Conservation (phyloP, 1,140 invertebrate genomes). For the Aphelinus certus region DNA sequence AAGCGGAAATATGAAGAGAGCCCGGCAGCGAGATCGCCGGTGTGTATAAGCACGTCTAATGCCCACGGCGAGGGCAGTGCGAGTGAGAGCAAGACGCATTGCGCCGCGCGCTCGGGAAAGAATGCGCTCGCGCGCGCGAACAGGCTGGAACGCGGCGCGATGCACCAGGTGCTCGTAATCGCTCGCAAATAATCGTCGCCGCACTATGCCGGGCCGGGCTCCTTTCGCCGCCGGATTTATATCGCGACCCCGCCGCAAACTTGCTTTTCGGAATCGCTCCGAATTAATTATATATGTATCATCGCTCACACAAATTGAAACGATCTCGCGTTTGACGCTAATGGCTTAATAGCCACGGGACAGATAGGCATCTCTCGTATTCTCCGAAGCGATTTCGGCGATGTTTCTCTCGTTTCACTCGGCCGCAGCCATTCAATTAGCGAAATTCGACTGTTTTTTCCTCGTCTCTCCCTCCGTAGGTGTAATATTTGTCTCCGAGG, state of each 20-base stretch:
- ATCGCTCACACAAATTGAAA: constrained; percentile 25
- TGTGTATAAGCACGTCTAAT: no score
- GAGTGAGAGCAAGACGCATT: not conserved
- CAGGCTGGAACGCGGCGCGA: constrained; percentile 15
- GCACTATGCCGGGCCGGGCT: constrained; percentile 44
- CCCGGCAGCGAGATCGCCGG: no score
- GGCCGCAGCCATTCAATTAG: not conserved
- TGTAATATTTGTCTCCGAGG: no score
- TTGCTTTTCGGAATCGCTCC: constrained; percentile 29
- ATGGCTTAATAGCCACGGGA: constrained; percentile 16
- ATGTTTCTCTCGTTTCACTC: not conserved
- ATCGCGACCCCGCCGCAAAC: constrained; percentile 37
- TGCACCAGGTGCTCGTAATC: constrained; percentile 62
- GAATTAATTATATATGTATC: constrained; percentile 30
- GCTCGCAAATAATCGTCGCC: constrained; percentile 63
- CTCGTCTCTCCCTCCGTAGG: no score
- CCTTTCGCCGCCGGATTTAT: constrained; percentile 54
- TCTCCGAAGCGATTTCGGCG: constrained; percentile 21
- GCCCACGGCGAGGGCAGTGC: not conserved
- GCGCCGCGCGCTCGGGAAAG: constrained; percentile 37
- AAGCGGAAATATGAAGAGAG: constrained; percentile 4
- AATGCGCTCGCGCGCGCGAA: constrained; percentile 51
- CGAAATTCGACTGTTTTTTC: no score
- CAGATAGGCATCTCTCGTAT: constrained; percentile 5
- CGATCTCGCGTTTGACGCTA: constrained; percentile 15